Evolutionary conservation across 2,113 vertebrate species (phyloP).

Genomic region (Corydoras sp.): DNA sequence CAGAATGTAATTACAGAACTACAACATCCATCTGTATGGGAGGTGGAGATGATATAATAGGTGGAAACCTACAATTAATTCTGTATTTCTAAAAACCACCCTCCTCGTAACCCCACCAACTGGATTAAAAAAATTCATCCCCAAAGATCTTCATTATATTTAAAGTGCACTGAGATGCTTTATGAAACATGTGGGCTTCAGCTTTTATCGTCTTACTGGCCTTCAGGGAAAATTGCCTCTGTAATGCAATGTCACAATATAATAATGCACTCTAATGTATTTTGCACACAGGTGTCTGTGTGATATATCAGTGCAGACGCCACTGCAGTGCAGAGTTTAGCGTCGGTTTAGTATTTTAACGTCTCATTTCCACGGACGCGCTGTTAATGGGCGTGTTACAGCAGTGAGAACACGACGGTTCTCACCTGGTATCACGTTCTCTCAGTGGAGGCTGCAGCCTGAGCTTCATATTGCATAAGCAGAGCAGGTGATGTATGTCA

Average conservation of each 20-base stretch:
- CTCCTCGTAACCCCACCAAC: neutral
- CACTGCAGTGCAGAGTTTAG: neutral
- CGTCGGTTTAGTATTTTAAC: too few species aligned
- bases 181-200: neutral
- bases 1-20: too few species aligned
- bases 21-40: too few species aligned
- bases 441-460: neutral
- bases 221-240: neutral
- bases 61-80: neutral
- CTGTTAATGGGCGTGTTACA: neutral
- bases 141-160: constrained; percentile 1
- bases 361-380: neutral
- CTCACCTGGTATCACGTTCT: neutral
- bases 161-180: neutral
- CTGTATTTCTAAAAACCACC: too few species aligned
- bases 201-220: constrained; percentile 1
- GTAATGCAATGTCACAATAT: neutral
- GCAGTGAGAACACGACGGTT: neutral
- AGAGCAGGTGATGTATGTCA: neutral
- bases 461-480: neutral
- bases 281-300: neutral
- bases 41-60: too few species aligned
- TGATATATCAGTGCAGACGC: neutral
- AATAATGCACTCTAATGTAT: neutral
- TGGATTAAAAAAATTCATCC: too few species aligned